Evolutionary conservation across 2,113 vertebrate genomes (phyloP).

Genomic region (Varanus komodoensis): DNA sequence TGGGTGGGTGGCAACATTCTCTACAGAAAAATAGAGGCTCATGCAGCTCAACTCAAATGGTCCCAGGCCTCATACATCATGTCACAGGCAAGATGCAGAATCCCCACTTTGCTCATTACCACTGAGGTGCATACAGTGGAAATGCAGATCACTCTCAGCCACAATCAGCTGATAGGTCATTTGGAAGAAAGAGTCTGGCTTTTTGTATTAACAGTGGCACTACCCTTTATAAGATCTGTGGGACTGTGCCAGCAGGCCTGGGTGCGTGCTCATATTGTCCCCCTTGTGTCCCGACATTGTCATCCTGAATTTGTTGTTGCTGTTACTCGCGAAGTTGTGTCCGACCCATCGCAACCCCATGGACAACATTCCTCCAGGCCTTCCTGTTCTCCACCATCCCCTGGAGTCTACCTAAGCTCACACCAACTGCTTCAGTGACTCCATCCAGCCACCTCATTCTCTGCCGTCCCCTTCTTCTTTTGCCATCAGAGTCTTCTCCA

Average conservation of each 20-base stretch:
- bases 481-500: too few species aligned
- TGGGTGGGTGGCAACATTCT: neutral
- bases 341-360: too few species aligned
- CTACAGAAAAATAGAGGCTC: neutral
- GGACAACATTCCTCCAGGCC: too few species aligned
- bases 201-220: neutral
- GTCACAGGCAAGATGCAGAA: neutral
- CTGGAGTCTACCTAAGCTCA: too few species aligned
- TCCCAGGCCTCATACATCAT: neutral
- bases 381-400: too few species aligned
- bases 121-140: neutral
- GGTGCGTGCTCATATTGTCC: neutral
- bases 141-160: neutral
- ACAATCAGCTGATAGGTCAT: neutral
- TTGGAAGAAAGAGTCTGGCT: neutral
- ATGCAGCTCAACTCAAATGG: too few species aligned
- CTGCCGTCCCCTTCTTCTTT: too few species aligned
- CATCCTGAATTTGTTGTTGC: neutral
- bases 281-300: neutral
- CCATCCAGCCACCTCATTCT: too few species aligned
- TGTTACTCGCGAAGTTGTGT: too few species aligned
- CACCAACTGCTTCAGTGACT: too few species aligned
- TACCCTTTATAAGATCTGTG: neutral
- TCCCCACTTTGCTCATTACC: neutral
- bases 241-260: neutral